A percentile compares a stretch with the other conserved stretches of the same genome.
Evolutionary conservation across 2,113 vertebrate genomes (phyloP).

Genomic region (Entomyzon cyanotis): DNA sequence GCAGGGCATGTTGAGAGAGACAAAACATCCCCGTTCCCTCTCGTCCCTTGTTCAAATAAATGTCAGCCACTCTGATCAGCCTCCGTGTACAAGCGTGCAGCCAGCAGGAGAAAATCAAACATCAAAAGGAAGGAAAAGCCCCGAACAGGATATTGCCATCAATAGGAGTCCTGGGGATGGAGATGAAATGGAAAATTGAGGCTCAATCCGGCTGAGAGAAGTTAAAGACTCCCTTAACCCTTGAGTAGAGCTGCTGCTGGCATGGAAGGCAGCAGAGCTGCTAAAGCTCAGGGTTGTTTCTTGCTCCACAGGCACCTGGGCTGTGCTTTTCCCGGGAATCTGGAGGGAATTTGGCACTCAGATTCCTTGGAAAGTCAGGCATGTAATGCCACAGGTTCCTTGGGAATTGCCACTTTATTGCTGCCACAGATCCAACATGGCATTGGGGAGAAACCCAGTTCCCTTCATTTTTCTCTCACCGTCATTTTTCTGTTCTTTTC

Average conservation of each 20-base stretch:
- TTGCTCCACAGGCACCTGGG: neutral
- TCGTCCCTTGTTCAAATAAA: neutral
- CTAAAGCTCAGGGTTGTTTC: neutral
- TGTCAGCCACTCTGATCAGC: conserved; percentile 46
- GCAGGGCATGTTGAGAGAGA: neutral
- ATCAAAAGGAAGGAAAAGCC: conserved; percentile 16
- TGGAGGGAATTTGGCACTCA: neutral
- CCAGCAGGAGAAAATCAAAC: conserved; percentile 57
- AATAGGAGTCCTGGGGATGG: conserved; percentile 18
- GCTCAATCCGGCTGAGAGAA: neutral
- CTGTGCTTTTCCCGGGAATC: neutral
- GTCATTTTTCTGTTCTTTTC: neutral
- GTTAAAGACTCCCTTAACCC: conserved; percentile 2
- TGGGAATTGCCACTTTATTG: neutral
- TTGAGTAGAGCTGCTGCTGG: neutral
- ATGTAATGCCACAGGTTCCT: neutral
- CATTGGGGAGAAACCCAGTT: neutral
- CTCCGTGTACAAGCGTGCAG: neutral
- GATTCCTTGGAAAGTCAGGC: neutral
- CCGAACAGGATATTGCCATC: conserved; percentile 52
- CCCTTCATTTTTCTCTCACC: neutral
- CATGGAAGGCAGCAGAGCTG: neutral
- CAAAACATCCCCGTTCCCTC: neutral
- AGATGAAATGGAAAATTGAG: conserved; percentile 41
- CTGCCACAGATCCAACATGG: neutral